phyloP scores from a whole-genome alignment of 2,797 vertebrate genomes.

The Emydoidea blandingii region DNA sequence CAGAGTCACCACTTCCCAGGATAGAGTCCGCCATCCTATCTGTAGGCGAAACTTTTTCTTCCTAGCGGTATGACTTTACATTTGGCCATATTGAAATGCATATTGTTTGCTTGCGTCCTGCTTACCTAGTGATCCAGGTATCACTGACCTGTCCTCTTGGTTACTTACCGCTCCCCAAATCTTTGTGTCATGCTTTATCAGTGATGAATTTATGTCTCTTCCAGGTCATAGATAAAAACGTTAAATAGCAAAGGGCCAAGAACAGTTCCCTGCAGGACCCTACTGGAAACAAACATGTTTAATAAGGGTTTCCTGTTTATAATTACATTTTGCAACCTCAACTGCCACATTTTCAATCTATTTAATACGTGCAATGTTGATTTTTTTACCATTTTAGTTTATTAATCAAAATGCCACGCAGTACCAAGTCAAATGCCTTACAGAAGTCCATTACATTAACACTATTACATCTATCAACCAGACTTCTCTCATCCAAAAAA shows the following conservation, averaged over 20 bases:
- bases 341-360: not conserved
- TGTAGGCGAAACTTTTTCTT: not conserved
- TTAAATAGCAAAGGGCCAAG: not conserved
- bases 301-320: not conserved
- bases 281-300: accelerated
- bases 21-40: accelerated
- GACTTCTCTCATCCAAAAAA: not conserved
- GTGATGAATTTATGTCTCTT: not conserved
- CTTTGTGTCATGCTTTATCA: not conserved
- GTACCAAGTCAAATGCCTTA: not conserved
- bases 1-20: not conserved
- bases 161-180: not conserved
- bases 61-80: not conserved
- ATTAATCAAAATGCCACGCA: not conserved
- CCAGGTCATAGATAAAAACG: not conserved
- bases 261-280: not conserved
- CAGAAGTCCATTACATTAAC: not conserved
- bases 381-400: not conserved
- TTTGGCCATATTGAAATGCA: not conserved
- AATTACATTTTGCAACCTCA: not conserved
- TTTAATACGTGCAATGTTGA: not conserved
- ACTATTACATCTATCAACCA: not conserved
- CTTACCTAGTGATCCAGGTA: not conserved
- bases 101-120: not conserved
- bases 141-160: not conserved